Base-by-base conservation (phyloP, 1,140 invertebrate species). In the Marisa cornuarietis region DNA sequence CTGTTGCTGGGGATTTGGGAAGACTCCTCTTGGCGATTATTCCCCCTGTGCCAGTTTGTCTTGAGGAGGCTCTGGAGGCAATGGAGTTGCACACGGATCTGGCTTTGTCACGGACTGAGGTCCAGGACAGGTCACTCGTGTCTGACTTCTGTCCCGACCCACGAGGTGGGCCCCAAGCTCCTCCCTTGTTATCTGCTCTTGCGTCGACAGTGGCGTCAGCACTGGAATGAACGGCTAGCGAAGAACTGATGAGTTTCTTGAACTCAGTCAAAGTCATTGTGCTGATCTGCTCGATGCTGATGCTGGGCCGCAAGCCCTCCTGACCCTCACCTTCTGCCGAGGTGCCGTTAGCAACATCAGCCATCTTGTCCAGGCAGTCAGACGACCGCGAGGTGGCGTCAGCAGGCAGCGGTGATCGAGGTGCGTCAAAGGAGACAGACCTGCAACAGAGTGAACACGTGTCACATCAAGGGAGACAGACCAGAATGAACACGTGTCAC, bases 201-300 rank as follows among this genome's bases (percentile, higher is more conserved):
- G 26, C 68, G 18, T 83, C 82, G 8, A 24, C 24, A 13, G 24
- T 26, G 14, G 14, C 61, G 66, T 20, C 58, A n/a, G 54, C 74
- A 62, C 10, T 76, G 20, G n/a, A 58, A 1, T 84, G 85, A 11
- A 85, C 84, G 13, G 87, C 82, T 1, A 88, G 77, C 11, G 82
- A 68, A 79, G 82, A 85, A 71, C 84, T 87, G 62, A 89, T 78
- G 42, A 89, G 82, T 42, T 87, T 88, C 75, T 85, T 86, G 78
- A 89, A 89, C 79, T 89, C 87, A 13, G 85, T 81, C 71, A 89
- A 66, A 2, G 88, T 88, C 88, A 89, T 88, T 16, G 87, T 89
- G 83, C 84, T 89, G 61, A 81, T 81, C 71, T 83, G 75, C 65
- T 85, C 83, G 76, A 85, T 85, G 78, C 76, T 84, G 52, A 83